Percentiles rank a stretch among this genome's conserved stretches.
These are phyloP conservation scores for Gryllus bimaculatus DNA, from an alignment of 1,140 invertebrate species.

Conservation along the genomic window DNA sequence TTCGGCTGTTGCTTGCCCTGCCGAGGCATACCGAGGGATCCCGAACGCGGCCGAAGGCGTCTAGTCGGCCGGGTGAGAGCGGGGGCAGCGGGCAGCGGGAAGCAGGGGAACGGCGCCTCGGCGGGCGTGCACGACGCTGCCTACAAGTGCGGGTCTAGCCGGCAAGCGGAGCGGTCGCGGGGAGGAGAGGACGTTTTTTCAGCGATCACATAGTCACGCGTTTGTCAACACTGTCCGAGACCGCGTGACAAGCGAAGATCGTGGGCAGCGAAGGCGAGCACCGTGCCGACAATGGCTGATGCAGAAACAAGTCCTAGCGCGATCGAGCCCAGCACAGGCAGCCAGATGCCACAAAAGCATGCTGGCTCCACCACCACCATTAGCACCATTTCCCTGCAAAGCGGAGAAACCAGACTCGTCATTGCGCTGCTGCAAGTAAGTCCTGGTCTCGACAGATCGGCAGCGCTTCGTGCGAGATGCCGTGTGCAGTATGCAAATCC, in stretches of 20 bases:
- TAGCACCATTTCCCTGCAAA: conserved; percentile 83
- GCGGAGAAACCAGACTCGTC: conserved; percentile 74
- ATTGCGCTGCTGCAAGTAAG: conserved; percentile 83
- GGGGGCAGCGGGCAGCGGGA: neutral
- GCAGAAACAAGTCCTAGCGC: neutral
- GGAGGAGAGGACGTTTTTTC: neutral
- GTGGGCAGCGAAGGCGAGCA: neutral
- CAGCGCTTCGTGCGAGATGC: neutral
- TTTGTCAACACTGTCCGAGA: neutral
- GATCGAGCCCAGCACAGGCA: neutral
- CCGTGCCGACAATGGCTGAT: neutral
- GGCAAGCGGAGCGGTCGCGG: neutral
- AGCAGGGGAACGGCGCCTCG: neutral
- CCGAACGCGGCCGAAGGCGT: neutral
- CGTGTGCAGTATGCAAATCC: neutral
- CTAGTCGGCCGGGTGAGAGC: neutral
- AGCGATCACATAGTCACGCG: neutral
- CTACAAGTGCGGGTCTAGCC: conserved; percentile 8
- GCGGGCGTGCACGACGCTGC: neutral
- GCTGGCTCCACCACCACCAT: conserved; percentile 61
- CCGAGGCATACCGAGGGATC: neutral
- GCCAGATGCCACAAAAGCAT: neutral
- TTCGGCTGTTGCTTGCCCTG: neutral
- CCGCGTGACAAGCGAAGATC: neutral
- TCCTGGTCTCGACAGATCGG: conserved; percentile 21